Evolutionary conservation across 1,140 invertebrate genomes (phyloP).

Genomic region (Ostrea edulis): DNA sequence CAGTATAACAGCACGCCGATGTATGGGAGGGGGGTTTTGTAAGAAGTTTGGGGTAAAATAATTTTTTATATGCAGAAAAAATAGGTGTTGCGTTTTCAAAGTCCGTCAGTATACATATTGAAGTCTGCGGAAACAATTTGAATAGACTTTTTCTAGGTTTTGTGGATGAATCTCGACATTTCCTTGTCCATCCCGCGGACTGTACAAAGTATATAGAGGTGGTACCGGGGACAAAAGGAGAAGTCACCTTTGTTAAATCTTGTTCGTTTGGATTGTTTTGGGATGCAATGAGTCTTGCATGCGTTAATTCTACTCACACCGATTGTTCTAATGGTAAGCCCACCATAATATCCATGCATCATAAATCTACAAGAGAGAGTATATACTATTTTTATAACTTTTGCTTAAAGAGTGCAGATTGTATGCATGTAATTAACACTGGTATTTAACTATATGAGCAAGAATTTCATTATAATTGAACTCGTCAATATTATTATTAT

Average conservation of each 20-base stretch:
- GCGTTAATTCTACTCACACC: background rate
- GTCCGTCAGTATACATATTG: too few relatives aligned
- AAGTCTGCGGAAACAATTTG: too few relatives aligned
- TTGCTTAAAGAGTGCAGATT: too few relatives aligned
- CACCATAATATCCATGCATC: background rate
- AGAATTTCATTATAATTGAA: background rate
- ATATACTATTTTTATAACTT: too few relatives aligned
- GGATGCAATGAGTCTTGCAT: background rate
- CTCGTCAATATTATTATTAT: background rate
- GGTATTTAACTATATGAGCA: too few relatives aligned
- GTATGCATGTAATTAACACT: too few relatives aligned
- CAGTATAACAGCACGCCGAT: too few relatives aligned
- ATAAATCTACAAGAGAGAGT: too few relatives aligned
- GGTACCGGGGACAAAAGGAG: background rate
- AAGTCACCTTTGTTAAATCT: background rate
- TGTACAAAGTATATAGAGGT: conserved; percentile 17
- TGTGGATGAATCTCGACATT: background rate
- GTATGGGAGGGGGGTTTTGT: too few relatives aligned
- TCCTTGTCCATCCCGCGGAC: background rate
- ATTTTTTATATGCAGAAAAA: too few relatives aligned
- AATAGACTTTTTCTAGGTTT: background rate
- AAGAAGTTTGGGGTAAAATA: too few relatives aligned
- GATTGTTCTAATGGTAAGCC: background rate
- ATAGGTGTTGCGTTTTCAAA: too few relatives aligned
- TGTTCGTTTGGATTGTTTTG: background rate